Percentiles rank a stretch among this genome's conserved stretches.
phyloP scores from a whole-genome alignment of 2,797 vertebrate species.

The Pipistrellus nathusii region DNA sequence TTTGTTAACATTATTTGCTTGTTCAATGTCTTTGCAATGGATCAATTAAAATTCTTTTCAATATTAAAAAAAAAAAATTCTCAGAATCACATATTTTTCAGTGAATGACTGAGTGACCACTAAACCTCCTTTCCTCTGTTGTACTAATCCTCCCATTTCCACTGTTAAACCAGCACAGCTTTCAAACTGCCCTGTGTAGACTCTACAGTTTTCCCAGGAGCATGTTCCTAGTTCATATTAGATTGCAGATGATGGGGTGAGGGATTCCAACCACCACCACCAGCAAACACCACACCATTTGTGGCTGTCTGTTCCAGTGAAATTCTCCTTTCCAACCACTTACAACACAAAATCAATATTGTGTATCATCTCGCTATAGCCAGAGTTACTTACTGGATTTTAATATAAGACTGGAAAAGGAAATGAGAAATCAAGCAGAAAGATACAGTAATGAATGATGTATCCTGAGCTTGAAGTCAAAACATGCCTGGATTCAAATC shows the following conservation, averaged over 20 bases:
- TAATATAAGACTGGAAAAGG: neutral
- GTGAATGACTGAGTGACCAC: neutral
- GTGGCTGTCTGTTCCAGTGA: neutral
- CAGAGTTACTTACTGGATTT: neutral
- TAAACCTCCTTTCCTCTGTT: neutral
- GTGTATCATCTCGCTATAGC: neutral
- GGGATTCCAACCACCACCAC: neutral
- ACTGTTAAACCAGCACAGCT: neutral
- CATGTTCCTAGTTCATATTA: neutral
- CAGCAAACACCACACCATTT: neutral
- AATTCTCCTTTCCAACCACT: neutral
- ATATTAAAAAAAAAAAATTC: neutral
- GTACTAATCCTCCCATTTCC: neutral
- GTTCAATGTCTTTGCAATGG: constrained; percentile 54
- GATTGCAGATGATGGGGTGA: neutral
- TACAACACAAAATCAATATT: neutral
- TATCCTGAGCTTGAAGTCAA: neutral
- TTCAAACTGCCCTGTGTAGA: neutral
- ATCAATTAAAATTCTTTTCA: constrained; percentile 63
- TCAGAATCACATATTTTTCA: neutral
- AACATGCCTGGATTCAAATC: neutral
- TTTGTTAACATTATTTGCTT: constrained; percentile 67
- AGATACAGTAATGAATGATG: neutral
- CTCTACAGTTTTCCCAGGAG: neutral
- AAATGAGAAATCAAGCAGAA: constrained; percentile 23